These are phyloP conservation scores for Buceros bicornis DNA, from an alignment of 2,797 vertebrate genomes.

Conservation along the genomic window DNA sequence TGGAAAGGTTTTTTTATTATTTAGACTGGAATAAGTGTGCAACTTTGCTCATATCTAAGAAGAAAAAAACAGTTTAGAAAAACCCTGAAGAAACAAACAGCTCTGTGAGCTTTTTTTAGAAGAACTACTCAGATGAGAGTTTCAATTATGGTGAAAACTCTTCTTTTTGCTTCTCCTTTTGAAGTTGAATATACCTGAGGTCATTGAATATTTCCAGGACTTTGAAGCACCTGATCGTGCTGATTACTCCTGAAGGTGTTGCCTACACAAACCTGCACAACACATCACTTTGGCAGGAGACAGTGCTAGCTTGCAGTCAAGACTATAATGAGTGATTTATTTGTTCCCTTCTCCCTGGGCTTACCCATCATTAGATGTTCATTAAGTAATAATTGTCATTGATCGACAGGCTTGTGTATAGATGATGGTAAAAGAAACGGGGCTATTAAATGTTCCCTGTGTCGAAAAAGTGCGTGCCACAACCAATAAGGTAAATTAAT, in stretches of 20 bases:
- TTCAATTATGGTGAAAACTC: not conserved
- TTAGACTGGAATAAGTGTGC: not conserved
- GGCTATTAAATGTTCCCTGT: conserved; percentile 80
- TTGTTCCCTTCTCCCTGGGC: conserved; percentile 73
- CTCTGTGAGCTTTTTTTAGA: not conserved
- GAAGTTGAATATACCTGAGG: not conserved
- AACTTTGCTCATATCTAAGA: not conserved
- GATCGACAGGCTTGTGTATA: conserved; percentile 80
- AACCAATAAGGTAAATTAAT: conserved; percentile 86
- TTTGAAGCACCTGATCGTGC: not conserved
- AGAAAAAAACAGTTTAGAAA: not conserved
- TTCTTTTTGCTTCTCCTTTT: not conserved
- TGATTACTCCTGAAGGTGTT: conserved; percentile 37
- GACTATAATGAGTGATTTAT: conserved; percentile 74
- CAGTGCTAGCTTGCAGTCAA: conserved; percentile 45
- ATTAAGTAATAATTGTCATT: conserved; percentile 86
- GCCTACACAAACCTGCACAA: conserved; percentile 37
- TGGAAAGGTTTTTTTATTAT: not conserved
- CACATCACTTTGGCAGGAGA: not conserved
- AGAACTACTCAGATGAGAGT: not conserved
- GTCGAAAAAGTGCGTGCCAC: conserved; percentile 81
- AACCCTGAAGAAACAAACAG: not conserved
- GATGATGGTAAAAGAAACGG: conserved; percentile 76
- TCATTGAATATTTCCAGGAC: not conserved
- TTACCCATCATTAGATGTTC: conserved; percentile 82